Percentiles rank a stretch among this genome's conserved stretches.
These are phyloP conservation scores for Caenorhabditis sp. DNA, from an alignment of 2,888 invertebrate genomes.

Conservation along the genomic window DNA sequence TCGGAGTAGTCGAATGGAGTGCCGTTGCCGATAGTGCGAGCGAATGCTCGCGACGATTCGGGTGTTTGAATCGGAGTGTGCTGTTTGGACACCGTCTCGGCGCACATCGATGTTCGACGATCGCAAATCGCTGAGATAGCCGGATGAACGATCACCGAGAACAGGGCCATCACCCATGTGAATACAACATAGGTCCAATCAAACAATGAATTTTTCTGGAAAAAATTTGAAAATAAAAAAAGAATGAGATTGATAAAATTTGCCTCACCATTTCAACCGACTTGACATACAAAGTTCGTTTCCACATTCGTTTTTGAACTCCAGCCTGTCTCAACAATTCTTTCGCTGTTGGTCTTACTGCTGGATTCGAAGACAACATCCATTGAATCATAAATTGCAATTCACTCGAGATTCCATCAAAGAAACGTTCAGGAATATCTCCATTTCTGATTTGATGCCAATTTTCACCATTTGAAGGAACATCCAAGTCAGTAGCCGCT, in stretches of 20 bases:
- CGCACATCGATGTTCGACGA: slow-evolving; percentile 21
- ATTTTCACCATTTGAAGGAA: slow-evolving; percentile 78
- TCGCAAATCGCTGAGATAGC: slow-evolving; percentile 15
- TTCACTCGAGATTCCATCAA: slow-evolving; percentile 38
- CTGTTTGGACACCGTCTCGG: slow-evolving; percentile 6
- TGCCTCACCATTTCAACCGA: slow-evolving; percentile 9
- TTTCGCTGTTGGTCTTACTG: slow-evolving; percentile 39
- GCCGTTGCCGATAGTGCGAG: not conserved
- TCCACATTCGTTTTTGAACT: slow-evolving; percentile 4
- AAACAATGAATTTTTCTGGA: not conserved
- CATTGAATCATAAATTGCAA: slow-evolving; percentile 38
- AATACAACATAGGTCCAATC: slow-evolving; percentile 9
- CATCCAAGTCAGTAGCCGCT: slow-evolving; percentile 78
- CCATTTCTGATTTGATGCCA: slow-evolving; percentile 79
- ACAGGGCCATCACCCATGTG: slow-evolving; percentile 32
- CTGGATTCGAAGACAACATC: slow-evolving; percentile 47
- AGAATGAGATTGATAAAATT: not conserved
- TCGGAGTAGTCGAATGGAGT: slow-evolving; percentile 38
- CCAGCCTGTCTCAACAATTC: slow-evolving; percentile 15
- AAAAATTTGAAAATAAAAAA: not conserved
- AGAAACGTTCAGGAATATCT: slow-evolving; percentile 74
- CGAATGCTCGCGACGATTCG: slow-evolving; percentile 14
- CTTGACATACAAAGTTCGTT: slow-evolving; percentile 5
- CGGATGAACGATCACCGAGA: slow-evolving; percentile 24
- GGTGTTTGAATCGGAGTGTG: slow-evolving; percentile 36